These are phyloP conservation scores for Struthio camelus DNA, from an alignment of 2,113 vertebrate species.

Conservation along the genomic window DNA sequence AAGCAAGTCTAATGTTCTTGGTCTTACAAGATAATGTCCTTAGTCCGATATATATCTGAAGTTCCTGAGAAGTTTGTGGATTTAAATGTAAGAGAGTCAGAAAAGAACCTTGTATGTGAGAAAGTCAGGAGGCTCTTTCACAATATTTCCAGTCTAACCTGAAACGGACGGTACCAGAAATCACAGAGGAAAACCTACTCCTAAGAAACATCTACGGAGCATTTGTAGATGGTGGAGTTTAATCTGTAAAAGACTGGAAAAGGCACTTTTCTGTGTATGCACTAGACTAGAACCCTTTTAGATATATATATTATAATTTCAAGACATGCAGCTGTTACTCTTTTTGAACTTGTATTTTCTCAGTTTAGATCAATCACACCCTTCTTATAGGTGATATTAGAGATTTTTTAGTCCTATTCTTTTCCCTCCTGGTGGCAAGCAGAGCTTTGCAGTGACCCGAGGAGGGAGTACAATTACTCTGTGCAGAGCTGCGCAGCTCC, in stretches of 20 bases:
- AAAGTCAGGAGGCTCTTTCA: conserved; percentile 16
- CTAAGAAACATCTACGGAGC: not conserved
- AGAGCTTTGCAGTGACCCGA: not conserved
- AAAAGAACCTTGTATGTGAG: not conserved
- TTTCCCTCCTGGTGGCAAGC: not conserved
- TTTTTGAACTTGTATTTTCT: conserved; percentile 32
- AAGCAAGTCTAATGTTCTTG: not conserved
- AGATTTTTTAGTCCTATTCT: not conserved
- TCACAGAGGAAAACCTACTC: not conserved
- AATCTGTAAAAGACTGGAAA: not conserved
- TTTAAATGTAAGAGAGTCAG: not conserved
- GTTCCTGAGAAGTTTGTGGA: not conserved
- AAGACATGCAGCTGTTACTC: not conserved
- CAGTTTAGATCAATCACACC: not conserved
- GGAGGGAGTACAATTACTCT: not conserved
- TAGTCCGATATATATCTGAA: not conserved
- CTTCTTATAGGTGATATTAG: not conserved
- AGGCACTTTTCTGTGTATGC: not conserved
- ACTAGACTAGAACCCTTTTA: not conserved
- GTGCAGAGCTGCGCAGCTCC: not conserved
- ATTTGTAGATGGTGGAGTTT: not conserved
- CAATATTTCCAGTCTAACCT: conserved; percentile 40
- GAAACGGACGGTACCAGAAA: conserved; percentile 10
- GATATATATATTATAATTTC: not conserved
- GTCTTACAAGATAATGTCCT: not conserved